Base-by-base conservation (phyloP, 2,888 invertebrate genomes). In the Serrognathus titanus region DNA sequence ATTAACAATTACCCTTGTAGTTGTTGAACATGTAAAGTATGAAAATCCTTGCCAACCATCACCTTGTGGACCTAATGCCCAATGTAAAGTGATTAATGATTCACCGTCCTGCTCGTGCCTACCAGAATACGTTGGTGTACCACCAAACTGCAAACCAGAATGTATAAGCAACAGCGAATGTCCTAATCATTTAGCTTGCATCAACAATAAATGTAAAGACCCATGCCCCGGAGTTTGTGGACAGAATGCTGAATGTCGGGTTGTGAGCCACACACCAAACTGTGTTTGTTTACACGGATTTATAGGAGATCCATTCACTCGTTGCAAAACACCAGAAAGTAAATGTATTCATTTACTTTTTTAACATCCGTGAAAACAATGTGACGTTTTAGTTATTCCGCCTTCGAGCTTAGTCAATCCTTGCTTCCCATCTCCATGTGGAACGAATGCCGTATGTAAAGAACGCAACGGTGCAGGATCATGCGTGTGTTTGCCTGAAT, bases 101-200 rank as follows among this genome's bases (percentile, higher is more conserved):
- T 76, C 80, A 47, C 83, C 87, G 11, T 81, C 85, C 11, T 90
- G 90, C 68, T 82, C 85, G n/a, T 92, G 92, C 71, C 79, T 86
- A 59, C 81, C 85, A 40, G 85, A 85, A 60, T 89, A 85, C 71
- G 82, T 86, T 57, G 92, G 92, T 38, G 78, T 82, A 11, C 89
- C 93, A 46, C 87, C 87, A 10, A 83, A 83, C 58, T 92, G 92
- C 71, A 82, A 83, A 60, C 90, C 92, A 1, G 91, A 92, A 77
- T 91, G 90, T 73, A 80, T 87, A 13, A 83, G 86, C 62, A 90
- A 85, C 69, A 84, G 87, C 8, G 89, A 90, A 69, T 90, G 90
- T 72, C 74, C 85, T 3, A 81, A 82, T 48, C 82, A 86, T 69
- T 83, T 83, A 69, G 87, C 89, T 20, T 91, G 92, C 71, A 85